Evolutionary conservation across 2,888 invertebrate species (phyloP), one percentile per base, ranked within the genome.

Genomic region (Erebia epiphron): DNA sequence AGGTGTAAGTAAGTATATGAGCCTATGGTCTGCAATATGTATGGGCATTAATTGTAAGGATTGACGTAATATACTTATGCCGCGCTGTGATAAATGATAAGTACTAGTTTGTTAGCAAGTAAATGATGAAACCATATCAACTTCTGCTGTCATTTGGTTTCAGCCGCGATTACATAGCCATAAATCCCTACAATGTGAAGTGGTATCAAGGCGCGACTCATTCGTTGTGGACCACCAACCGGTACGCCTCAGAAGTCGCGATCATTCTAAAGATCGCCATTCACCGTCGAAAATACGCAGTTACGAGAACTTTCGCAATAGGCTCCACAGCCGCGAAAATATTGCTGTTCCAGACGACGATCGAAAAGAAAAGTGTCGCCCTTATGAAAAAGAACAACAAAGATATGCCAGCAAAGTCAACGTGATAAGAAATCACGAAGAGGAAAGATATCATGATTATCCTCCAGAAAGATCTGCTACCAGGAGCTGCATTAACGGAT

Each of bases 181-280:
- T 77, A 92, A 92, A 78, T 92, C 92, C 1, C 76, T 92, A 41
- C 91, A 92, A 79, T 91, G 91, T 73, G 90, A 91, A 79, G 88
- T 83, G 2, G 35, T 75, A 16, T 70, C 85, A 0, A 81, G 74
- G 63, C 79, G 76, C 8, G 84, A 85, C 8, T 56, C 79, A 0
- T 79, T 80, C 73, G 82, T 86, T 5, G 73, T 74, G 1, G 86
- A 87, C 7, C 81, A 81, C 1, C 83, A 80, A 5, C 87, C 86
- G 13, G 82, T 81, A 1, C 80, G 82, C 14, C 73, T 82, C 18
- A 75, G 72, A 2, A 83, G 80, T 68, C 78, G 80, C 16, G 85
- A 84, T 1, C 78, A 77, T 60, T 84, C 86, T 8, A 80, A 80
- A 68, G 88, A 86, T 2, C 79, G 78, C 56, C 75, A 84, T 7